A percentile compares a stretch with the other conserved stretches of the same genome.
These are phyloP conservation scores for Nestor notabilis DNA, from an alignment of 2,113 vertebrate species.

Conservation along the genomic window DNA sequence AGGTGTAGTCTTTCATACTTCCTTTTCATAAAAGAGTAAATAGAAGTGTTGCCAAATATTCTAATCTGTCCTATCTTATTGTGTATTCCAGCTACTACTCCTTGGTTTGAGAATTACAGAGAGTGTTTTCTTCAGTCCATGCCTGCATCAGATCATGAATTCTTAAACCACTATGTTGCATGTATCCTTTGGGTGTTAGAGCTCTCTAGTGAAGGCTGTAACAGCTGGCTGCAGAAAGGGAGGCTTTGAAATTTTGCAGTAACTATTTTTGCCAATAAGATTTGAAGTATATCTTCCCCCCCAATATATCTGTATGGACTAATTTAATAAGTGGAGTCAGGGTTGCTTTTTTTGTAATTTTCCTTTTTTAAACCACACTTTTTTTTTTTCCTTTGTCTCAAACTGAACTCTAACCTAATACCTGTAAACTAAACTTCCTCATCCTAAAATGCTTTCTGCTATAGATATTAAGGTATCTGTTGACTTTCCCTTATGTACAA, in stretches of 20 bases:
- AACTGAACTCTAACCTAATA: neutral
- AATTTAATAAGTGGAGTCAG: fast-evolving
- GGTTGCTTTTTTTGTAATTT: neutral
- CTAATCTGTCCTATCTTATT: constrained; percentile 9
- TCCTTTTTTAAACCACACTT: fast-evolving
- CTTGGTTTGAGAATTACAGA: constrained; percentile 97
- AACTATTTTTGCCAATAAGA: neutral
- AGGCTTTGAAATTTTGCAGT: neutral
- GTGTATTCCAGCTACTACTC: constrained; percentile 89
- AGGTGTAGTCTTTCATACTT: neutral
- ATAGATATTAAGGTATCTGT: neutral
- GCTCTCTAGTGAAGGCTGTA: neutral
- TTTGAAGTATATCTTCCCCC: neutral
- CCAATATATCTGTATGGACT: neutral
- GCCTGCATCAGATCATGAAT: constrained; percentile 95
- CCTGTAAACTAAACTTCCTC: neutral
- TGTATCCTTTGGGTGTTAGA: constrained; percentile 89
- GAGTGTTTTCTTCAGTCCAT: constrained; percentile 95
- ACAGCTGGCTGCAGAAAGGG: neutral
- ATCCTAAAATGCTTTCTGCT: neutral
- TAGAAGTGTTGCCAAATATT: neutral
- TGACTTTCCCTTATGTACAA: neutral
- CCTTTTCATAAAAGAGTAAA: neutral
- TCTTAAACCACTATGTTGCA: constrained; percentile 95
- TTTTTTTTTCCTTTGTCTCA: neutral